phyloP scores from a whole-genome alignment of 2,797 vertebrate species.

The Chelonia mydas region DNA sequence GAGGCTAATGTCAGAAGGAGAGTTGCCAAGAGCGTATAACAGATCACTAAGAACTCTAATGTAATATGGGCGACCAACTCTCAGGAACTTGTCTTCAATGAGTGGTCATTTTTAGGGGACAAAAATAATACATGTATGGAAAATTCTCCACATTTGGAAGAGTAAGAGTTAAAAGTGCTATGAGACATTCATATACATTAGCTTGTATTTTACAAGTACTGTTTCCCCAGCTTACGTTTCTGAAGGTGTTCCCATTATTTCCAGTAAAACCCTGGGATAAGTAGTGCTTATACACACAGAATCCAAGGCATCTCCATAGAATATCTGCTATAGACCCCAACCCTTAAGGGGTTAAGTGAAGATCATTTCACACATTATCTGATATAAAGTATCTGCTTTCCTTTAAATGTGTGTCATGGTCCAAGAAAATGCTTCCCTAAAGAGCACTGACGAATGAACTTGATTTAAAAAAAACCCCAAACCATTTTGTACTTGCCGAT shows the following conservation, averaged over 20 bases:
- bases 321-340: background rate
- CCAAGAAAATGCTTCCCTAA: background rate
- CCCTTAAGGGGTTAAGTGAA: background rate
- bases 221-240: background rate
- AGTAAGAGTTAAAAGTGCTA: background rate
- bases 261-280: background rate
- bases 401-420: background rate
- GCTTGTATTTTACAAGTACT: background rate
- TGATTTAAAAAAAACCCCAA: background rate
- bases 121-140: background rate
- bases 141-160: background rate
- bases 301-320: background rate
- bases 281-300: background rate
- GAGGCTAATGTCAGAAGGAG: background rate
- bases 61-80: background rate
- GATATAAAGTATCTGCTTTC: background rate
- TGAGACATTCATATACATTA: background rate
- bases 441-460: background rate
- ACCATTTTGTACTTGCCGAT: background rate
- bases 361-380: background rate
- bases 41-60: background rate
- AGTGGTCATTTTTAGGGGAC: background rate
- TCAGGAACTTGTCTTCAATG: background rate
- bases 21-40: fast-evolving
- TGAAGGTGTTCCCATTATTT: background rate